Conservation (phyloP, 2,113 vertebrate genomes). For the Mormyrus lacerda region DNA sequence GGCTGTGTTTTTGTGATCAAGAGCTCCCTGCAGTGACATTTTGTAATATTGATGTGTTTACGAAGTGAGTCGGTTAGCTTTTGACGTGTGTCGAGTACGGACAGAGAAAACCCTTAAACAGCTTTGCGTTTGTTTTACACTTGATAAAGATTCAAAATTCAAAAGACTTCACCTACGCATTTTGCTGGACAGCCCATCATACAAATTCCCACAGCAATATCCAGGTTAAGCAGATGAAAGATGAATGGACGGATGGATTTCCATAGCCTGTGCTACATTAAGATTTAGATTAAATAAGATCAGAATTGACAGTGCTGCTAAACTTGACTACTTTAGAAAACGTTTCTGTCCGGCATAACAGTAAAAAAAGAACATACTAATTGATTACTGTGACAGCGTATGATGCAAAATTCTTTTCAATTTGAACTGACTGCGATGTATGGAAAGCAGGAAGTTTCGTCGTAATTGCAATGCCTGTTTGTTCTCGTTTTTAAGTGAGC, state of each 20-base stretch:
- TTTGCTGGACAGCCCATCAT: not conserved
- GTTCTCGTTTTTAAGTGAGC: not conserved
- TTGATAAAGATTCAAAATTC: not conserved
- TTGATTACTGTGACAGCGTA: not conserved
- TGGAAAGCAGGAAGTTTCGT: not conserved
- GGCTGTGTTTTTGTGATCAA: not conserved
- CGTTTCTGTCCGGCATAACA: not conserved
- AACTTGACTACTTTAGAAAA: not conserved
- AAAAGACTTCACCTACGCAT: not conserved
- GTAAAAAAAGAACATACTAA: not conserved
- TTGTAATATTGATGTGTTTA: not conserved
- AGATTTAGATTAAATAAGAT: not conserved
- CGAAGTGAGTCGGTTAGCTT: not conserved
- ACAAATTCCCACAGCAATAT: not conserved
- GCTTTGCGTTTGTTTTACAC: not conserved
- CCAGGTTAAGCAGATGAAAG: not conserved
- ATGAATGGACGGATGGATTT: not conserved
- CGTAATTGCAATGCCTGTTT: not conserved
- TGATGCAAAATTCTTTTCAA: not conserved
- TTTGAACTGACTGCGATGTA: not conserved
- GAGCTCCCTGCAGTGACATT: not conserved
- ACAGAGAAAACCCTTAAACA: not conserved
- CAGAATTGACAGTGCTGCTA: not conserved
- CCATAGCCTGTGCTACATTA: not conserved
- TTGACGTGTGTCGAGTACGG: not conserved